Base-by-base conservation (phyloP, 1,140 invertebrate genomes). In the Procambarus clarkii region DNA sequence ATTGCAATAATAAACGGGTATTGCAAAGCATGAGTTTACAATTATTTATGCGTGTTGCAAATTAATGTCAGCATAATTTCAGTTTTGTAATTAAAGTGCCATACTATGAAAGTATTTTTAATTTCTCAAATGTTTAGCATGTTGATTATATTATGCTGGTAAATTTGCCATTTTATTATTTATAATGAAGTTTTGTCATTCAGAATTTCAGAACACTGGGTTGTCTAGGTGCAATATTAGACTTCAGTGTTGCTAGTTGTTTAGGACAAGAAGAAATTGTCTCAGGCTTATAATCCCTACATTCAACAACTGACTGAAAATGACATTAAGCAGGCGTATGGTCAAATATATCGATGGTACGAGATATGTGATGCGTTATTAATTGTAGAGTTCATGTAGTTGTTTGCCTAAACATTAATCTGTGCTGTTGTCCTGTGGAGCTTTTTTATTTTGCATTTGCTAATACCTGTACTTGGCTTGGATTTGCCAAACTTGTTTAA, bases 181-280 rank as follows among this genome's bases (percentile, higher is more conserved):
- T 48, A 1, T 79, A 18, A 80, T 80, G 15, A 74, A 5, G 8
- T 74, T 8, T 74, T 74, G 69, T 74, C 2, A 74, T 21, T 74
- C 69, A 74, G 21, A 21, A 74, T 74, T 74, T 74, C 69, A 74
- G 69, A 21, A 34, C 5, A 34, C n/a, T 74, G 69, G 69, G 69
- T 74, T 74, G 69, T 34, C 24, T 74, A 74, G 69, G 69, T 74
- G 69, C 69, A 74, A 11, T 34, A 34, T 74, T 74, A 74, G n/a
- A 74, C 69, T n/a, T 74, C n/a, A 34, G 24, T 34, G 24, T 74
- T 74, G 69, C 24, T 74, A 74, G 69, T 74, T 74, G 69, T 74
- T 74, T 74, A 34, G 69, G 69, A 74, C 69, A 34, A 74, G 69
- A 74, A 74, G 69, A 74, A 74, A 74, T 24, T 74, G 24, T 74